Evolutionary conservation across 2,888 invertebrate genomes (phyloP), one percentile per base, ranked within the genome.

Genomic region (Hedychridium roseum): DNA sequence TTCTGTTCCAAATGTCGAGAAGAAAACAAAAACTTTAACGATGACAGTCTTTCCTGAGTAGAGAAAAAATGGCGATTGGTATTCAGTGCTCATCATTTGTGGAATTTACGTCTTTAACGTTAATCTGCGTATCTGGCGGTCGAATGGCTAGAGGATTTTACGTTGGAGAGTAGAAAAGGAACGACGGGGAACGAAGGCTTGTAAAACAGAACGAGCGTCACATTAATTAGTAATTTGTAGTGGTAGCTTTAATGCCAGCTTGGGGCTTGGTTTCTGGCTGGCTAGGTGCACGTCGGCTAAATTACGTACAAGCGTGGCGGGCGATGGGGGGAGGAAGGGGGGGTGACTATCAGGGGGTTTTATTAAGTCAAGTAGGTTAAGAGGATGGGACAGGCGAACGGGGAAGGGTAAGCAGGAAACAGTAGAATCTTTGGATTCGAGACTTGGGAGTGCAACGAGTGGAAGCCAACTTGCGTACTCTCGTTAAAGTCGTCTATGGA

Each of bases 161-260:
- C n/a, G n/a, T n/a, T n/a, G n/a, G n/a, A 7, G 27, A 37, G 23
- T 32, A 26, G 23, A 11, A 26, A 6, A 11, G 31, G 2, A 11
- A 23, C 12, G 16, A 12, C 2, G 20, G 9, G 17, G 9, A 2
- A 15, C 18, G 18, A 31, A 12, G 27, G 50, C 36, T 48, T 32
- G 37, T 48, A 31, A 40, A 54, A 46, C 27, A 40, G 51, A 57
- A 45, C 38, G 50, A 50, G 15, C 50, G 23, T 31, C 43, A 47
- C 50, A 48, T 51, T 62, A 62, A 62, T 59, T 62, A 53, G 46
- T 43, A 54, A 54, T 56, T 50, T 50, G 50, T 50, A 49, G 28
- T 47, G 47, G 48, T 14, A 42, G 49, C 40, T 53, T 62, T 59
- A 54, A 34, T 52, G 40, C 34, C 41, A 15, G 41, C 11, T 14